A percentile compares a stretch with the other conserved stretches of the same genome.
Conservation (phyloP, 1,140 invertebrate genomes). For the Chymomyza costata region DNA sequence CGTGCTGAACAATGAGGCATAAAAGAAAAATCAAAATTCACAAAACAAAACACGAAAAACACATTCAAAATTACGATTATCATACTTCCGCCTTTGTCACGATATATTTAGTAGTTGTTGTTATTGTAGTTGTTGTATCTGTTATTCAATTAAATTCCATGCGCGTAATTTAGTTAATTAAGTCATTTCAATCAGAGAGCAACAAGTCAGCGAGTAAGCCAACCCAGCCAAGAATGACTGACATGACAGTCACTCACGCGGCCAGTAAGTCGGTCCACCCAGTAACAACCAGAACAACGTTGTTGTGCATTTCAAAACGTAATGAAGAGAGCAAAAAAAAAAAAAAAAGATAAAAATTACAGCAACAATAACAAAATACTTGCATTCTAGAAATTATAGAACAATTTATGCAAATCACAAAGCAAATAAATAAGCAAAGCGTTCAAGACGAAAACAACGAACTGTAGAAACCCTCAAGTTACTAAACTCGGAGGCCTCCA, state of each 20-base stretch:
- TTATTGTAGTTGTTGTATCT: constrained; percentile 6
- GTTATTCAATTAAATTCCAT: constrained; percentile 60
- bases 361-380: constrained; percentile 30
- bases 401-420: constrained; percentile 67
- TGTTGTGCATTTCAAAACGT: too few relatives aligned
- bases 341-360: constrained; percentile 51
- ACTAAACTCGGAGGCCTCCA: too few relatives aligned
- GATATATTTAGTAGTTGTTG: too few relatives aligned
- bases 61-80: background rate
- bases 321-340: constrained; percentile 25
- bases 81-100: constrained; percentile 51
- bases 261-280: too few relatives aligned
- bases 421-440: constrained; percentile 20
- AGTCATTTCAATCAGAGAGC: constrained; percentile 59
- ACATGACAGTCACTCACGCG: constrained; percentile 27
- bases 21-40: too few relatives aligned
- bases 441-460: background rate
- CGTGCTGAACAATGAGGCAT: too few relatives aligned
- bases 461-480: too few relatives aligned
- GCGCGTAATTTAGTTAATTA: constrained; percentile 69
- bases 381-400: constrained; percentile 67
- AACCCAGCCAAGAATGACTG: constrained; percentile 5
- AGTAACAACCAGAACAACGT: constrained; percentile 3
- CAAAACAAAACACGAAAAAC: constrained; percentile 14
- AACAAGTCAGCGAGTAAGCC: background rate